Evolutionary conservation across 2,797 vertebrate genomes (phyloP), one percentile per base, ranked within the genome.

Genomic region (Protonibea diacanthus): DNA sequence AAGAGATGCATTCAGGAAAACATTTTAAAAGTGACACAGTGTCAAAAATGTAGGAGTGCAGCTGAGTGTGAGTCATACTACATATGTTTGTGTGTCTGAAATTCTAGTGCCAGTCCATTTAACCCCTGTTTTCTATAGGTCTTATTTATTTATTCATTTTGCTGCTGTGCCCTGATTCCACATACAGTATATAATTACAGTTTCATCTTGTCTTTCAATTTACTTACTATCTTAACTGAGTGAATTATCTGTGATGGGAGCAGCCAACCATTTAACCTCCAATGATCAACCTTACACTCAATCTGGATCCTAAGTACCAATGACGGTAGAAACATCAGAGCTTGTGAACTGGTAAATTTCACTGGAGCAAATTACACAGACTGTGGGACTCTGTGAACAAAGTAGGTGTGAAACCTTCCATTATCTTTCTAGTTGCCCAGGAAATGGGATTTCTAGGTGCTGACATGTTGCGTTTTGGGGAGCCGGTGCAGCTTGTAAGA

Each of bases 401-500:
- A 85, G 63, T 25, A 55, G 71, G 58, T 65, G 59, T 56, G 82
- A 83, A 71, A 66, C 53, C 75, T 78, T 69, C 71, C 66, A 81
- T 86, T 89, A 80, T 51, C 59, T 21, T 62, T 70, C 66, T 27
- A 74, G 65, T 33, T 68, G 57, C 29, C 55, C 13, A 44, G 69
- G 56, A 81, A 85, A 90, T 80, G 62, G 76, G 86, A 63, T 86
- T 81, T 72, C 60, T 66, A 57, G 53, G 21, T 21, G 77, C 77
- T 74, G 78, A 72, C 49, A 60, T 12, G 33, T 55, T 63, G 70
- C 15, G 57, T 52, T 63, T 55, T 55, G 45, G 29, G 6, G 17
- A 63, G 27, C 12, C 33, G 40, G 27, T 51, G n/a, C 18, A 20
- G 23, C 3, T 62, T 57, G 27, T 17, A 57, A 23, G 20, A 48